Base-by-base conservation (phyloP, 2,888 invertebrate genomes). In the Hypomecis punctinalis region DNA sequence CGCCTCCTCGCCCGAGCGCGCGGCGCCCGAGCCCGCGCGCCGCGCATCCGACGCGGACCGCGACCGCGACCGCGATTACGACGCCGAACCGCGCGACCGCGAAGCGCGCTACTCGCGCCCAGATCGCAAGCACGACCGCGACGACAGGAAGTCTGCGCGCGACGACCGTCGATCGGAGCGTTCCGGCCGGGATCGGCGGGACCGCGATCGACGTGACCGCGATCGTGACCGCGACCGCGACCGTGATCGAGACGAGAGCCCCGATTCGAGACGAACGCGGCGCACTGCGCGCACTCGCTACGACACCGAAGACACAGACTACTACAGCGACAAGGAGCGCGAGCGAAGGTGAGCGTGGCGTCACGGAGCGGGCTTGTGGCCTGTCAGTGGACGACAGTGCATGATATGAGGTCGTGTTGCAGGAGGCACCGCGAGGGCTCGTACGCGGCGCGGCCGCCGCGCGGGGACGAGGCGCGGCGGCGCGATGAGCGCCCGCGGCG, bases 241-340 rank as follows among this genome's bases (percentile, higher is more conserved):
- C 47, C 72, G 79, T 8, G 84, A 84, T 45, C 83, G 88, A 4
- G 89, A 86, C 63, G 82, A 78, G n/a, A 87, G 88, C 68, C 89
- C 89, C 11, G 88, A 85, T 40, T 69, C 80, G 58, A 82, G 89
- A 37, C 79, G 84, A 1, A 78, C 76, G 56, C 82, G 92, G 40
- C 92, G 91, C 72, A 82, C 86, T 74, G 79, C 82, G 40, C 85
- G 91, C 61, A 86, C 89, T 68, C 91, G 94, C 59, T 95, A 95
- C 81, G 95, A 96, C 70, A 94, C 94, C 0, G 95, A 96, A 63
- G 95, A 95, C 75, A 94, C 95, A 4, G 95, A 95, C 81, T 95
- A 95, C 83, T 95, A 94, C 81, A 96, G 95, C 76, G 96, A 96
- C 81, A 92, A 94, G 65, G 95, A 95, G 70, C 89, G 93, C 66